Conservation (phyloP, 2,888 invertebrate genomes). For the Chrysotoxum bicinctum region DNA sequence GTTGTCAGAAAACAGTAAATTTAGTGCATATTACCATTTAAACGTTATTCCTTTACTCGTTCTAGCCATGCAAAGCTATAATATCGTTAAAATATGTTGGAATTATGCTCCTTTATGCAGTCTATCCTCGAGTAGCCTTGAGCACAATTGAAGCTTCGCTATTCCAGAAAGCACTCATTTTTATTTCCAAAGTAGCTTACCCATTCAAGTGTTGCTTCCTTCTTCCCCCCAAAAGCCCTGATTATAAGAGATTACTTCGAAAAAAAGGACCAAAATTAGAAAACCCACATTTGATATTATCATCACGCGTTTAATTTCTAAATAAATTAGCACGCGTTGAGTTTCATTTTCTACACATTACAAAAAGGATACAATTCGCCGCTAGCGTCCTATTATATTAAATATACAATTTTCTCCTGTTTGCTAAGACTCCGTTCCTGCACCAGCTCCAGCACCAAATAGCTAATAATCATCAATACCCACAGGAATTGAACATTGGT, state of each 20-base stretch:
- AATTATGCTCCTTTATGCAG: neutral
- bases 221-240: neutral
- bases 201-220: neutral
- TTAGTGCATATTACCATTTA: neutral
- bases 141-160: neutral
- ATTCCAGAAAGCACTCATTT: neutral
- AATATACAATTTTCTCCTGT: slow-evolving; percentile 51
- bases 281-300: slow-evolving; percentile 13
- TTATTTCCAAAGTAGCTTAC: neutral
- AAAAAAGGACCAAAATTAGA: neutral
- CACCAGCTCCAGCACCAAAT: neutral
- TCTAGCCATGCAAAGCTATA: neutral
- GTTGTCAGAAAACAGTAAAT: neutral
- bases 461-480: slow-evolving; percentile 2
- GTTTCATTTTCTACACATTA: slow-evolving; percentile 55
- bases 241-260: slow-evolving; percentile 3
- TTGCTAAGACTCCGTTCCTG: slow-evolving; percentile 3
- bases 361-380: slow-evolving; percentile 46
- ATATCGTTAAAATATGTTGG: neutral
- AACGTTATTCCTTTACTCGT: neutral
- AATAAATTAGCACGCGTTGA: slow-evolving; percentile 59
- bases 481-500: slow-evolving; percentile 17
- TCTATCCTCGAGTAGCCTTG: neutral
- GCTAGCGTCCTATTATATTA: slow-evolving; percentile 39
- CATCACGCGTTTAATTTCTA: slow-evolving; percentile 55